These are phyloP conservation scores for Ooceraea biroi DNA, from an alignment of 1,140 invertebrate species.

Conservation along the genomic window DNA sequence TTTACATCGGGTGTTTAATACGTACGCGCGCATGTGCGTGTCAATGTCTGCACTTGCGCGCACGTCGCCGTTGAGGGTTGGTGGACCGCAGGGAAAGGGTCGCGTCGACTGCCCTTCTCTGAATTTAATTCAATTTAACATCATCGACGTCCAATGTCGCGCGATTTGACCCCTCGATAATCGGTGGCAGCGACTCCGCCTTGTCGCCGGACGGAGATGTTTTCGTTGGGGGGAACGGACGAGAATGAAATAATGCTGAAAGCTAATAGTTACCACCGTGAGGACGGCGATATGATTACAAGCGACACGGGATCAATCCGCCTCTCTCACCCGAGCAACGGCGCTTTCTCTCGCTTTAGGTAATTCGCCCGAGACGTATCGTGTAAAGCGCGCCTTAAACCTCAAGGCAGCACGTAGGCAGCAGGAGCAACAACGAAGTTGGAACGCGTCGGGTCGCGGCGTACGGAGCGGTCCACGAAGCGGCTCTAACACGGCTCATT, in stretches of 20 bases:
- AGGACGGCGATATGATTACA: background rate
- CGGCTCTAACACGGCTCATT: conserved; percentile 83
- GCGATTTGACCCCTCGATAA: conserved; percentile 63
- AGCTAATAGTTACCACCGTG: conserved; percentile 21
- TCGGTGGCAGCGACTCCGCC: conserved; percentile 26
- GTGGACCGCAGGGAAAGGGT: conserved; percentile 18
- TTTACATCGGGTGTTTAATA: conserved; percentile 34
- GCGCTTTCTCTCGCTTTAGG: background rate
- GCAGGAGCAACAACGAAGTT: conserved; percentile 39
- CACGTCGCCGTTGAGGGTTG: conserved; percentile 12
- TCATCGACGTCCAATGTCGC: conserved; percentile 62
- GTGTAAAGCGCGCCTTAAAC: background rate
- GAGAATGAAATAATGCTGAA: conserved; percentile 36
- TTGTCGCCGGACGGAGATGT: conserved; percentile 52
- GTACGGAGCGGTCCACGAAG: conserved; percentile 70
- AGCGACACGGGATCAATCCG: background rate
- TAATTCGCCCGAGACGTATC: background rate
- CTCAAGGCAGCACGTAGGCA: background rate
- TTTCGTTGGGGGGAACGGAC: conserved; percentile 37
- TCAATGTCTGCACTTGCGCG: background rate
- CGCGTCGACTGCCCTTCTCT: conserved; percentile 32
- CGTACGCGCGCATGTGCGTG: background rate
- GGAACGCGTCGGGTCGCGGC: conserved; percentile 60
- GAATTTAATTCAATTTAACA: conserved; percentile 67
- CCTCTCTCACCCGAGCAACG: background rate